Percentiles rank a stretch among this genome's conserved stretches.
phyloP scores from a whole-genome alignment of 2,888 invertebrate genomes.

The Blastobasis lacticolella region DNA sequence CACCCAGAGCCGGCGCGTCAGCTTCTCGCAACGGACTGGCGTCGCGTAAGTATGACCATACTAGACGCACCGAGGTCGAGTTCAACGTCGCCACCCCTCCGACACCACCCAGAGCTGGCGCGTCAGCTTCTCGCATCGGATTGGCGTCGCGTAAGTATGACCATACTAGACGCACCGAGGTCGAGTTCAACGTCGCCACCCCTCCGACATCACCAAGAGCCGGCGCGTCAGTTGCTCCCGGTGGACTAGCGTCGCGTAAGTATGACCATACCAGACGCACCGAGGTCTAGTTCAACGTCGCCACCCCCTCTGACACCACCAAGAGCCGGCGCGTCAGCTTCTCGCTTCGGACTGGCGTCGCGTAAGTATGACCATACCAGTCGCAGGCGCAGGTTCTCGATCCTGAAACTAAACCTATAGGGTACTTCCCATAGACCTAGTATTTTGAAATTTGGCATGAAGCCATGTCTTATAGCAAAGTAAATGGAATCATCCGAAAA shows the following conservation, averaged over 20 bases:
- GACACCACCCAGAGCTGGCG: conserved; percentile 56
- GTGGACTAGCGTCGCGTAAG: conserved; percentile 58
- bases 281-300: conserved; percentile 58
- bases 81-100: conserved; percentile 58
- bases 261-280: too few species aligned
- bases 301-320: conserved; percentile 53
- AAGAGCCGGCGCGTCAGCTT: conserved; percentile 65
- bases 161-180: conserved; percentile 48
- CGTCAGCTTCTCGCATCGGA: conserved; percentile 57
- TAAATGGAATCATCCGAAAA: too few species aligned
- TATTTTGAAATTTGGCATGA: too few species aligned
- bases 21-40: conserved; percentile 54
- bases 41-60: conserved; percentile 66
- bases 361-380: conserved; percentile 33
- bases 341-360: conserved; percentile 52
- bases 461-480: too few species aligned
- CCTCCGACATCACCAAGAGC: conserved; percentile 52
- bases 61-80: conserved; percentile 61
- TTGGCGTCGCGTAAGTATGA: conserved; percentile 54
- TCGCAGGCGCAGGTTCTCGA: conserved; percentile 58
- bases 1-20: conserved; percentile 57
- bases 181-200: conserved; percentile 64
- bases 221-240: conserved; percentile 61
- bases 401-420: too few species aligned
- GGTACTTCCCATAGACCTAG: too few species aligned